Base-by-base conservation (phyloP, 2,113 vertebrate genomes). In the Camelus bactrianus region DNA sequence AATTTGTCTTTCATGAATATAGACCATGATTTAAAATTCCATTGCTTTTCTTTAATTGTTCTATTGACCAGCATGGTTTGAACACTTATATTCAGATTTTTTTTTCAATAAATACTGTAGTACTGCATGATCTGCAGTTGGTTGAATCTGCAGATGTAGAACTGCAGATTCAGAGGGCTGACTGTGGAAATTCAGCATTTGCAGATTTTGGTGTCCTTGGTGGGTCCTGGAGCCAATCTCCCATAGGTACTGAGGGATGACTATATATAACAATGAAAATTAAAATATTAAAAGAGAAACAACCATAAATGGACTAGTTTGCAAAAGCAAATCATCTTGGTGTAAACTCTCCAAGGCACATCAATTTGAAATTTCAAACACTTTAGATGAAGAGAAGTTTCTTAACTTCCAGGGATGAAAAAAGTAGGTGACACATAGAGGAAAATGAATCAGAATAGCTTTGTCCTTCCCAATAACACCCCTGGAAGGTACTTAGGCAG, bases 241-340 rank as follows among this genome's bases (percentile, higher is more conserved):
- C 6, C 75, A 14, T 54, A 19, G 50, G 54, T 54, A 54, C 50
- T 54, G 75, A 54, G 75, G 32, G 19, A 54, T 14, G 11, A 54
- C 11, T 54, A n/a, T 76, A 83, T 30, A 9, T 83, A 92, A 19
- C 30, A 91, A 60, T 89, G 17, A 50, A 46, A n/a, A 8, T 52
- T 50, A 89, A 85, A 88, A 67, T 70, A 72, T 12, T 89, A 72
- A 92, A 42, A 84, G 52, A 88, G 64, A 93, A 89, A 46, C 6
- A 62, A 92, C 13, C 20, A 50, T 58, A 82, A 92, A 56, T 73
- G 38, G 28, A 80, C 3, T 72, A 93, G 58, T 75, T 92, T 32
- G 12, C 32, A 79, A 92, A 94, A 65, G 3, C 1, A 73, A 22
- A 89, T 89, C 26, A 58, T 72, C 50, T 28, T 52, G 12, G 38